Conservation (phyloP, 2,113 vertebrate genomes). For the Seriola quinqueradiata region DNA sequence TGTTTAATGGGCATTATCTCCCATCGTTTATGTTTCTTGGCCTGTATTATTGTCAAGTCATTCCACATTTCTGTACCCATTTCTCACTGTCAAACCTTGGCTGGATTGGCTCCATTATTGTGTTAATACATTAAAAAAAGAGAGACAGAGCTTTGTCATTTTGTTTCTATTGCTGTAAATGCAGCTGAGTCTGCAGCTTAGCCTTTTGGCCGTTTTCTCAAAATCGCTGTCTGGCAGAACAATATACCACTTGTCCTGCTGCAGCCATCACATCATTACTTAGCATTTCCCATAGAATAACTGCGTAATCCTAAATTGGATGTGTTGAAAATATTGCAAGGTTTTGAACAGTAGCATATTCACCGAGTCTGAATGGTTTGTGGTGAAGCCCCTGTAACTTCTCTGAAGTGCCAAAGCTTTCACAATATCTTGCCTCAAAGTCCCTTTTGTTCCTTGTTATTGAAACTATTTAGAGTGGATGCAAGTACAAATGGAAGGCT, state of each 20-base stretch:
- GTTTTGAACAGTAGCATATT: not conserved
- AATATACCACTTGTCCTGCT: not conserved
- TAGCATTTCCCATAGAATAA: not conserved
- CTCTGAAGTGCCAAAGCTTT: not conserved
- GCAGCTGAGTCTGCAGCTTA: not conserved
- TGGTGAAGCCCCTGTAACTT: not conserved
- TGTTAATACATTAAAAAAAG: not conserved
- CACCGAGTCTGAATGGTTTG: not conserved
- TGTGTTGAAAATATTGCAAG: not conserved
- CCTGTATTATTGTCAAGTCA: not conserved
- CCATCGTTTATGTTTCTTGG: not conserved
- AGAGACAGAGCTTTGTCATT: not conserved
- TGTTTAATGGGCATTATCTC: not conserved
- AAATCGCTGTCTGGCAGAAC: slow-evolving; percentile 12
- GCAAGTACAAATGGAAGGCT: not conserved
- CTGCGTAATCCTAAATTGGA: not conserved
- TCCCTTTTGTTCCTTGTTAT: not conserved
- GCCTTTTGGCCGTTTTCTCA: slow-evolving; percentile 3
- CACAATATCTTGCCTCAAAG: not conserved
- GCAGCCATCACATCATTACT: not conserved
- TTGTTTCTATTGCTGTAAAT: not conserved
- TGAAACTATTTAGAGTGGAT: not conserved
- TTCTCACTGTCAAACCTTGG: not conserved
- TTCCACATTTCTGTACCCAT: not conserved
- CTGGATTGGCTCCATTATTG: not conserved